Percentiles rank a stretch among this genome's conserved stretches.
phyloP scores from a whole-genome alignment of 2,888 invertebrate genomes.

The Plebejus argus region DNA sequence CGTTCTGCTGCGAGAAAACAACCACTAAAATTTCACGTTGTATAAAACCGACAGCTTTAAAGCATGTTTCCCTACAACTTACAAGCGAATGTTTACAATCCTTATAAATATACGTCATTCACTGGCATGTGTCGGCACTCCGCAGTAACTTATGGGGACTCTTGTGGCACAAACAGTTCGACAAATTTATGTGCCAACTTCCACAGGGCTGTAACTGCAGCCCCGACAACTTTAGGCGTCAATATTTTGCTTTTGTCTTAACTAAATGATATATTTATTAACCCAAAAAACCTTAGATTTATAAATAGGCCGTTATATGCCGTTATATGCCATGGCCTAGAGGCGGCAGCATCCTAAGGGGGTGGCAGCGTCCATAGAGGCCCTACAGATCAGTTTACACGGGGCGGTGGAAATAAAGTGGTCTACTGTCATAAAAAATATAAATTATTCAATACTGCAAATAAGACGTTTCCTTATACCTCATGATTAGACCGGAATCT shows the following conservation, averaged over 20 bases:
- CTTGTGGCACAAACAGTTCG: slow-evolving; percentile 68
- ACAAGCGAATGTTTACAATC: slow-evolving; percentile 26
- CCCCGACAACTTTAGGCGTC: slow-evolving; percentile 52
- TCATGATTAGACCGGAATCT: no score
- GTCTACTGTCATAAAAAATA: no score
- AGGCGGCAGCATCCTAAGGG: no score
- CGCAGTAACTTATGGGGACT: slow-evolving; percentile 68
- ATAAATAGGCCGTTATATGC: no score
- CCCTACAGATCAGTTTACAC: no score
- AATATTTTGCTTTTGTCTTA: neutral
- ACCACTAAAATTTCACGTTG: no score
- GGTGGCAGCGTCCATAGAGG: no score
- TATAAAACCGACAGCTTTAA: neutral
- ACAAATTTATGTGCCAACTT: slow-evolving; percentile 73
- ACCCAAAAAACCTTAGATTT: neutral
- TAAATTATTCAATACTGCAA: no score
- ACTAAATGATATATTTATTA: neutral
- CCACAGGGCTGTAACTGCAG: slow-evolving; percentile 53
- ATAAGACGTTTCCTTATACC: no score
- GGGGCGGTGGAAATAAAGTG: no score
- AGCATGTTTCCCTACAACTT: slow-evolving; percentile 13
- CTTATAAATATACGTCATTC: slow-evolving; percentile 57
- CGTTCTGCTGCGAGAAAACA: no score
- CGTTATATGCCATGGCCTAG: no score
- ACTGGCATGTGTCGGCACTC: slow-evolving; percentile 33